Base-by-base conservation (phyloP, 2,113 vertebrate genomes). In the Erythrocebus patas region DNA sequence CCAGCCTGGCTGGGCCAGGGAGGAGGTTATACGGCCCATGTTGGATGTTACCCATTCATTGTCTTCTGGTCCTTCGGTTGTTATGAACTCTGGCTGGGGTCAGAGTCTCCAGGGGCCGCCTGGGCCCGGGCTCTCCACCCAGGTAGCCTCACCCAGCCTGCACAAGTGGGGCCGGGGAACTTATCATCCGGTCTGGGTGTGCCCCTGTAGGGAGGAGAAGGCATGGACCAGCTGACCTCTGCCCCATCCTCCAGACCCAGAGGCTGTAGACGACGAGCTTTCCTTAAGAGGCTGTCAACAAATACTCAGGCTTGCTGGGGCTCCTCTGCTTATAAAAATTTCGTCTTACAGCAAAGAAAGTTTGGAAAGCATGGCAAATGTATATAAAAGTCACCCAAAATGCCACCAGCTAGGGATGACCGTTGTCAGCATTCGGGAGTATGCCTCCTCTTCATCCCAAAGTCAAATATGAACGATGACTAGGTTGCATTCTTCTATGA, bases 401-500 rank as follows among this genome's bases (percentile, higher is more conserved):
- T 16, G 48, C 23, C 78, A 38, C 43, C 72, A 17, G 30, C 38
- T 66, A 17, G 70, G n/a, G 23, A 50, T 11, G 43, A 66, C 83
- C 35, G 1, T 5, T n/a, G 14, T 18, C 91, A 16, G 52, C 16
- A 13, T n/a, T 22, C 14, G 52, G 59, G 48, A 52, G 20, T 43
- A 13, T 12, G 6, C 48, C 40, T 57, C 43, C 20, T 72, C 45
- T 68, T 50, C 6, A 25, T 55, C 12, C 13, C 76, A 3, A 86
- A 27, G 78, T n/a, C 40, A 55, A 90, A 32, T 0, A 8, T 32
- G 81, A 86, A 40, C 68, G 48, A n/a, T 8, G 40, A 78, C 23
- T 12, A 8, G 32, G 8, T 52, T 18, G 8, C 20, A 48, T 35
- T 61, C 55, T 35, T 40, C 32, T 16, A 0, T 22, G 6, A 0